Evolutionary conservation across 30 jellyfish, hydroid and myxozoan genomes (phyloP), one percentile per base, ranked within the genome.

Genomic region (Morbakka virulenta): DNA sequence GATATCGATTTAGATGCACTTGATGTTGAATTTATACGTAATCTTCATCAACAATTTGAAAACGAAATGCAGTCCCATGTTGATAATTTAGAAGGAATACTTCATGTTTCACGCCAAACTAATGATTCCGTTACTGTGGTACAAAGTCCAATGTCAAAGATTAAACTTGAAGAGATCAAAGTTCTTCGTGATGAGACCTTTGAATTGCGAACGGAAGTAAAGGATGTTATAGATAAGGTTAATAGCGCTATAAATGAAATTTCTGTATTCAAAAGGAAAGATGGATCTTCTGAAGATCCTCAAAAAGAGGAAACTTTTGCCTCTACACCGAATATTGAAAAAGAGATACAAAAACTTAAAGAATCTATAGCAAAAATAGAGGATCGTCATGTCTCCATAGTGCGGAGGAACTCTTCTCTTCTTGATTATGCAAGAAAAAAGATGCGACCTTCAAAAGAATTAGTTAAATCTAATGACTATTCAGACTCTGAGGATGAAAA

Each of bases 71-170:
- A 88, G 74, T 49, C 72, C 25, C 96, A 93, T 53, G 96, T 86
- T 3, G 67, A 78, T 24, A 82, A 86, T 31, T 81, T 93, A 0
- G 99, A 93, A 36, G 99, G 95, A 21, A 86, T 93, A 91, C 47
- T 93, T 69, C 79, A 80, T 69, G 69, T 75, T 0, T 79, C 99
- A 20, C 86, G 86, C 52, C 88, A 85, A 27, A 63, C 52, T 50
- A 52, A 77, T 29, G 95, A 93, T 62, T 57, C 95, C 17, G 96
- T 93, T n/a, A 81, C 99, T 0, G 93, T 93, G 23, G 93, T 86
- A 23, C 97, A 84, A 36, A 93, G 99, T 53, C 99, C 99, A 27
- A 83, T 93, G 97, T 93, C 99, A 3, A 93, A 93, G 64, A 86
- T 93, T 4, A 93, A 93, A 34, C 92, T 93, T 20, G 83, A 79